A percentile compares a stretch with the other conserved stretches of the same genome.
phyloP scores from a whole-genome alignment of 2,113 vertebrate species.

The Triplophysa siluroides region DNA sequence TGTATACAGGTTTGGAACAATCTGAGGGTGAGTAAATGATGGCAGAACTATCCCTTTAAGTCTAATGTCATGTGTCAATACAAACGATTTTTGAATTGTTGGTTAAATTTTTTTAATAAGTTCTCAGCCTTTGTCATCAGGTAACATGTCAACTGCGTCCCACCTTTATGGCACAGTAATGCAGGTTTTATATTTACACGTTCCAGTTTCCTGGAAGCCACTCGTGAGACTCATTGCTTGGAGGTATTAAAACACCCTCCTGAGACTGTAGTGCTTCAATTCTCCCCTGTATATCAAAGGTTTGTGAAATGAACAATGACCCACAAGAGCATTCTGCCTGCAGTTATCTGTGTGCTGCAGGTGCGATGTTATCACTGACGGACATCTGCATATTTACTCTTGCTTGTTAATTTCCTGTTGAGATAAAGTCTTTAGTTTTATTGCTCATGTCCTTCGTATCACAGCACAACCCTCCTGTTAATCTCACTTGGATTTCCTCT shows the following conservation, averaged over 20 bases:
- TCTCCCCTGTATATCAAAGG: neutral
- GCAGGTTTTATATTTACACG: neutral
- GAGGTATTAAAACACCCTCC: neutral
- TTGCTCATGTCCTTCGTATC: constrained; percentile 18
- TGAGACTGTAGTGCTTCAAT: neutral
- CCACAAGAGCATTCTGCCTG: neutral
- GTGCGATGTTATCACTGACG: neutral
- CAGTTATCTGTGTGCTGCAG: constrained; percentile 12
- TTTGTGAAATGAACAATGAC: constrained; percentile 2
- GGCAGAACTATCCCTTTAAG: too few relatives aligned
- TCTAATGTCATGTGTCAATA: too few relatives aligned
- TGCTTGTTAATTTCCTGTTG: neutral
- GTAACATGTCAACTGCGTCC: neutral
- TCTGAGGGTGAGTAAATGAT: too few relatives aligned
- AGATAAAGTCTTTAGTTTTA: constrained; percentile 40
- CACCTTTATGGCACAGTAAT: too few relatives aligned
- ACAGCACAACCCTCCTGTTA: neutral
- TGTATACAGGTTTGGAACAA: too few relatives aligned
- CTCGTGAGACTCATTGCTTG: neutral
- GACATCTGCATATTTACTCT: constrained; percentile 1
- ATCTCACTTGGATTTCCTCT: constrained; percentile 11
- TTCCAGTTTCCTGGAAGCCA: neutral
- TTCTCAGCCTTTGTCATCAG: too few relatives aligned
- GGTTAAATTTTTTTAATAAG: too few relatives aligned
- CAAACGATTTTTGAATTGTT: too few relatives aligned